phyloP scores from a whole-genome alignment of 2,888 invertebrate genomes.

The Exephanes ischioxanthus region DNA sequence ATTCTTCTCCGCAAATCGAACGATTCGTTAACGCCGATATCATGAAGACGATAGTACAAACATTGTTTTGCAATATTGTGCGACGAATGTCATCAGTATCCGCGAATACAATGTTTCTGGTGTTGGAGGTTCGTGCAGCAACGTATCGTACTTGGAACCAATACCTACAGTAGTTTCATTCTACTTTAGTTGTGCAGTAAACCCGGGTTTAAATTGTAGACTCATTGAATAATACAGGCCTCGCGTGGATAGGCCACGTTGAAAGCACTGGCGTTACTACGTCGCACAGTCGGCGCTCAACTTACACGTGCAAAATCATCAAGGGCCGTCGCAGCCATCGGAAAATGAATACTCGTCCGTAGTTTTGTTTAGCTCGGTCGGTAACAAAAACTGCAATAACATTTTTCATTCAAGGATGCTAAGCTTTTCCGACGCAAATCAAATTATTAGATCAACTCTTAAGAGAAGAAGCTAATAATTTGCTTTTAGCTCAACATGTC shows the following conservation, averaged over 20 bases:
- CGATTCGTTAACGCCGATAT: background rate
- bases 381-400: background rate
- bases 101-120: background rate
- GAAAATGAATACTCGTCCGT: background rate
- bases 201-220: conserved; percentile 70
- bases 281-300: conserved; percentile 62
- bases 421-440: background rate
- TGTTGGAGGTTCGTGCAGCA: background rate
- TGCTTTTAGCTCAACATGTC: background rate
- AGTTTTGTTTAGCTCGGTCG: background rate
- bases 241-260: conserved; percentile 75
- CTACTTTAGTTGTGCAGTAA: conserved; percentile 51
- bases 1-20: background rate
- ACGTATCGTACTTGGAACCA: background rate
- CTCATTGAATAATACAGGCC: conserved; percentile 76
- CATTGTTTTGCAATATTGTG: conserved; percentile 1
- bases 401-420: background rate
- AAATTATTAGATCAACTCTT: background rate
- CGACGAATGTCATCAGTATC: background rate
- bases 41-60: background rate
- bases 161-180: conserved; percentile 20
- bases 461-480: background rate
- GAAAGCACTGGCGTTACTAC: conserved; percentile 62
- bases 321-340: background rate
- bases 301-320: conserved; percentile 33